A percentile compares a stretch with the other conserved stretches of the same genome.
Evolutionary conservation across 2,888 invertebrate species (phyloP).

Genomic region (Drosophila tripunctata): DNA sequence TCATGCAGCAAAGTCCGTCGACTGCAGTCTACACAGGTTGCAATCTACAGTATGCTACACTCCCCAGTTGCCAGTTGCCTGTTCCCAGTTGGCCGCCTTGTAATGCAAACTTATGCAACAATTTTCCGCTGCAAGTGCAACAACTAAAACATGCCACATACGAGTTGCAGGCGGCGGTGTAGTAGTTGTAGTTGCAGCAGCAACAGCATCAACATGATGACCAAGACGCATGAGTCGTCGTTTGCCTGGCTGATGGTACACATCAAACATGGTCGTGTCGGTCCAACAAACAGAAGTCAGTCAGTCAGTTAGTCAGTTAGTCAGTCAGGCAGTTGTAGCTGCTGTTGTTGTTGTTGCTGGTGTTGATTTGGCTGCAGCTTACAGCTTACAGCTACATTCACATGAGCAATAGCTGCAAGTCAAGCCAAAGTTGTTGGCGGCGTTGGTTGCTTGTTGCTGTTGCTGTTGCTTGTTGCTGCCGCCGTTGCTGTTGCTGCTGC

Average conservation of each 20-base stretch:
- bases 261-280: conserved; percentile 80
- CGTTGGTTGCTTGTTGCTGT: conserved; percentile 36
- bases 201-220: conserved; percentile 37
- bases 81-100: conserved; percentile 51
- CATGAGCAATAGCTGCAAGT: conserved; percentile 37
- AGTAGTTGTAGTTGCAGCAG: conserved; percentile 17
- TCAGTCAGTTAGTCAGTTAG: conserved; percentile 69
- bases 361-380: conserved; percentile 66
- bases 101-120: conserved; percentile 76
- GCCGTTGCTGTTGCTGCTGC: conserved; percentile 15
- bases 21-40: background rate
- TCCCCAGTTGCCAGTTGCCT: background rate
- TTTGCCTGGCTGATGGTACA: conserved; percentile 68
- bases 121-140: conserved; percentile 75
- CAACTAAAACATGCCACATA: conserved; percentile 64
- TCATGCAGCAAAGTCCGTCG: conserved; percentile 49
- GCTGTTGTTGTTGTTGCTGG: conserved; percentile 60
- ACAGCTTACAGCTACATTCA: conserved; percentile 38
- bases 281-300: conserved; percentile 79
- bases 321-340: conserved; percentile 41
- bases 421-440: conserved; percentile 68
- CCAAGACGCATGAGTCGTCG: conserved; percentile 60
- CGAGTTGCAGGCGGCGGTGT: conserved; percentile 16
- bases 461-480: conserved; percentile 17
- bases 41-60: background rate